Base-by-base conservation (phyloP, 1,140 invertebrate genomes). In the Globodera rostochiensis region DNA sequence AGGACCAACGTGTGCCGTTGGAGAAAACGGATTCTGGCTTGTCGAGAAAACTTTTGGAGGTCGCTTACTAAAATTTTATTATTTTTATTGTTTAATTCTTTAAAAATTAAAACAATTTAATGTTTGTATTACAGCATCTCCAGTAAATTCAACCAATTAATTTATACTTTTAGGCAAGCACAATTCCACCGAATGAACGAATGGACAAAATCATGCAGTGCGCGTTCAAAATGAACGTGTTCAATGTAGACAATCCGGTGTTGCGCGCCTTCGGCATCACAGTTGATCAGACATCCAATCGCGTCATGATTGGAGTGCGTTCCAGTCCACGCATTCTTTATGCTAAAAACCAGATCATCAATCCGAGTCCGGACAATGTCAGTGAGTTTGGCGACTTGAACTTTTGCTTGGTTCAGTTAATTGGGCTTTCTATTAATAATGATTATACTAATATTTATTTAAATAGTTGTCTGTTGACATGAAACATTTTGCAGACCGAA, bases 1-100 rank as follows among this genome's bases (percentile, higher is more conserved):
- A 83, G 46, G 82, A 83, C 77, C 82, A 83, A 60, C 82, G 82
- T 47, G 77, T 83, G n/a, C 82, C 82, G 19, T 47, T 83, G 71
- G 82, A 83, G 25, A 83, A 83, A 19, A 81, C 76, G 80, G 81
- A 83, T 19, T 83, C 73, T 25, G 75, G 82, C 19, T 57, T 83
- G 25, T 84, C 82, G 4, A 36, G 69, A 1, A 83, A 77, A 53
- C 73, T 83, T 8, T 50, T 83, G 49, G 6, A 81, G 9, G 81
- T 82, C 53, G 8, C 11, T 57, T 46, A 15, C 49, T 76, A 15
- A 19, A 1, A 36, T 36, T 36, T 36, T 36, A 36, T 36, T 36
- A 36, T 36, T 36, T 36, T 36, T 36, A 36, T 36, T 36, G 36
- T 36, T 36, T 36, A 36, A 3, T 36, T 36, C 36, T 36, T 36